Evolutionary conservation across 2,797 vertebrate species (phyloP), one percentile per base, ranked within the genome.

Genomic region (Spinus pinus): DNA sequence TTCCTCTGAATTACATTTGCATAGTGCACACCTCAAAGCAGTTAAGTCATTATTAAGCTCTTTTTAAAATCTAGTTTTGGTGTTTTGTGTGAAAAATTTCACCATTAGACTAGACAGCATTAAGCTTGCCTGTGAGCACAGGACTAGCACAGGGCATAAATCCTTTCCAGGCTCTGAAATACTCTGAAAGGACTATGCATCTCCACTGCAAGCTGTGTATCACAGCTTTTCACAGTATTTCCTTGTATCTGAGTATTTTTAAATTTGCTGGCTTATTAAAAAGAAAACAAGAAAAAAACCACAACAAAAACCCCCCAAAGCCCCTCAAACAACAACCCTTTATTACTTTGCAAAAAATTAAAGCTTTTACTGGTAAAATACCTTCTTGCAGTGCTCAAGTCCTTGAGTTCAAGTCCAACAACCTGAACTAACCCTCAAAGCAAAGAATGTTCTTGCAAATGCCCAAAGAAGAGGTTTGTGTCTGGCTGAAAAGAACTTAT

Each of bases 341-440:
- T 81, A 64, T 86, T 84, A 69, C 51, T 82, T 67, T 46, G 37
- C 44, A 81, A 91, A 56, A 84, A 88, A 81, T 62, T 23, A 94
- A 92, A 58, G 19, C 25, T 92, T 94, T 60, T 69, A 46, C 81
- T 72, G 41, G 58, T 86, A 87, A 96, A 95, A 77, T 73, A 72
- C 47, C 27, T 80, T 89, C 31, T 50, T 86, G 47, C 14, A 67
- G 39, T 42, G 33, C 81, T 85, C 25, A 2, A 69, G 57, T 42
- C 37, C 75, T 77, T 77, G 75, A 80, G 37, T 70, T 94, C 73
- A 88, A 83, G 70, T 84, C 87, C 51, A 90, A 82, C 27, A 81
- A 90, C 37, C 57, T 82, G 70, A 84, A 70, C 81, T 91, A 92
- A 80, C 7, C 9, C 33, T 81, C 56, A 80, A 93, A 90, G 80